phyloP scores from a whole-genome alignment of 30 jellyfish, hydroid and myxozoan genomes.

The Pelagia noctiluca region DNA sequence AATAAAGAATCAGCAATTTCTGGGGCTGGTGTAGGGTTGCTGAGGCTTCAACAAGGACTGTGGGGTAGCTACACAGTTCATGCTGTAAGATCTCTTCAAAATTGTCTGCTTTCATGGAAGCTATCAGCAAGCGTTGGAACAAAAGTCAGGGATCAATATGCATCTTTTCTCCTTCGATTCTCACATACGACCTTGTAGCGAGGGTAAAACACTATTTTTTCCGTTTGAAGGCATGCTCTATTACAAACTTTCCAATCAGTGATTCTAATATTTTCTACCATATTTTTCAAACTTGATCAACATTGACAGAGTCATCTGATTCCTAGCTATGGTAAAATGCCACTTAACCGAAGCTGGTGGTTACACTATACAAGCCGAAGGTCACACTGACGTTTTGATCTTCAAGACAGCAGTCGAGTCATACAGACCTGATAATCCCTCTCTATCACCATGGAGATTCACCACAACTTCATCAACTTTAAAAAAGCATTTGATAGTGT shows the following conservation, averaged over 20 bases:
- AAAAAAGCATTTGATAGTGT: constrained; percentile 56
- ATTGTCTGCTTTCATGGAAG: constrained; percentile 1
- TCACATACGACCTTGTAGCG: constrained; percentile 1
- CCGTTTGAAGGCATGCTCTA: background rate
- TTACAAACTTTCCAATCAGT: background rate
- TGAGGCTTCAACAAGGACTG: background rate
- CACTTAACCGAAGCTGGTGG: too few relatives aligned
- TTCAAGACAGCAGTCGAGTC: too few relatives aligned
- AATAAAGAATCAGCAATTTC: background rate
- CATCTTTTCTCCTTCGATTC: constrained; percentile 2
- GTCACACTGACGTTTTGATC: too few relatives aligned
- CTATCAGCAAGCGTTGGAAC: constrained; percentile 8
- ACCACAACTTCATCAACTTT: constrained; percentile 61
- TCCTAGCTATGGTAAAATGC: too few relatives aligned
- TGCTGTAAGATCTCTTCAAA: background rate
- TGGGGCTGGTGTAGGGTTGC: constrained; percentile 6
- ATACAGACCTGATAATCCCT: too few relatives aligned
- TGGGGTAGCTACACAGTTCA: constrained; percentile 4
- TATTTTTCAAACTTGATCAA: background rate
- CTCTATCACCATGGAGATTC: constrained; percentile 41
- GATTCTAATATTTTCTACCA: background rate
- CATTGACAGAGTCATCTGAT: background rate
- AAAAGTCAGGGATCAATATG: background rate
- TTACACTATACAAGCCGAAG: too few relatives aligned
- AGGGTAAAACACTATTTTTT: background rate